phyloP scores from a whole-genome alignment of 2,797 vertebrate genomes.

The Anabacerthia variegaticeps region DNA sequence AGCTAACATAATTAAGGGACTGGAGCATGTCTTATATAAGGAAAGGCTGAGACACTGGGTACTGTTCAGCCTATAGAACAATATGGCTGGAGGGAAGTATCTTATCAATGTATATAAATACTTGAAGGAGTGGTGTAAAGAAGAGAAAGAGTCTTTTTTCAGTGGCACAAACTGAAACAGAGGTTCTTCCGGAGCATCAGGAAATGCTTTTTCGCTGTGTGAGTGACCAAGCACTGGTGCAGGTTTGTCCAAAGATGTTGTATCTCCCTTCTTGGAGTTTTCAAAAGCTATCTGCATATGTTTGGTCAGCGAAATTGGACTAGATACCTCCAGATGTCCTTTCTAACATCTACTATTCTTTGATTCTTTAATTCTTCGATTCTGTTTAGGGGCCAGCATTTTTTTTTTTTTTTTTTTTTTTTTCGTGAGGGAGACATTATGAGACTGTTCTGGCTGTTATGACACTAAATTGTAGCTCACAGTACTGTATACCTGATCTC shows the following conservation, averaged over 20 bases:
- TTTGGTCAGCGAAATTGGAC: neutral
- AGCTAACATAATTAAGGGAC: accelerated
- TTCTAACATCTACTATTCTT: neutral
- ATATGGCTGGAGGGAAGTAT: accelerated
- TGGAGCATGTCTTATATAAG: neutral
- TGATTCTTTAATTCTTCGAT: neutral
- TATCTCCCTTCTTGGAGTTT: neutral
- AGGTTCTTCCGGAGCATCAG: neutral
- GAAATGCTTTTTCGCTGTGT: neutral
- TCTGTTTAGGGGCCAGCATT: neutral
- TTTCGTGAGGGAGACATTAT: neutral
- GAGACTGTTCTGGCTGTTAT: neutral
- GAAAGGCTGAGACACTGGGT: neutral
- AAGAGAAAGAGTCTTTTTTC: neutral
- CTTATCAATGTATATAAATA: neutral
- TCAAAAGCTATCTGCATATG: neutral
- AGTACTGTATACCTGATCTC: neutral
- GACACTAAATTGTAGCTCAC: neutral
- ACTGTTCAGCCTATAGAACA: neutral
- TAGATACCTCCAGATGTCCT: neutral
- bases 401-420: no score
- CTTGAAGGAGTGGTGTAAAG: accelerated
- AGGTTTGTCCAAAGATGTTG: neutral
- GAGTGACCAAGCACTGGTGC: neutral
- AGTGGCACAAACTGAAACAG: neutral